phyloP scores from a whole-genome alignment of 2,888 invertebrate species.

The Dryococelus australis region DNA sequence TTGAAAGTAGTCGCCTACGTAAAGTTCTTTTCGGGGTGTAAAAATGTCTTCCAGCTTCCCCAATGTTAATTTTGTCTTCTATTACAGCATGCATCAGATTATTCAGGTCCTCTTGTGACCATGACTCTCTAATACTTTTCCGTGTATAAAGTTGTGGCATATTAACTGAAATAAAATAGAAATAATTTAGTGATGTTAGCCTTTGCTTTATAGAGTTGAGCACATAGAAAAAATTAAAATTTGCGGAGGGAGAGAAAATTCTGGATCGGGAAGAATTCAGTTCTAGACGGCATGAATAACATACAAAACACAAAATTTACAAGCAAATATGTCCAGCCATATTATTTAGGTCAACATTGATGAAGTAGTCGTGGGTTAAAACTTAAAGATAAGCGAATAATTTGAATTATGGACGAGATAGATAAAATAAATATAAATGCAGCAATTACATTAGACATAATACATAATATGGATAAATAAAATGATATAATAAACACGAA shows the following conservation, averaged over 20 bases:
- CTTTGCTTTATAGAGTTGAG: too few relatives aligned
- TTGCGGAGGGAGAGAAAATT: background rate
- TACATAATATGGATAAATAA: too few relatives aligned
- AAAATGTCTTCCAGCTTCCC: conserved; percentile 20
- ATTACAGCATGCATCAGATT: background rate
- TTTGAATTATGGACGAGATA: too few relatives aligned
- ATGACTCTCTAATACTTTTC: background rate
- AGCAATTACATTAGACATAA: too few relatives aligned
- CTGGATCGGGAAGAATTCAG: too few relatives aligned
- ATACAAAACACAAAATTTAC: too few relatives aligned
- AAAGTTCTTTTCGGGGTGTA: background rate
- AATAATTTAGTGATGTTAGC: background rate
- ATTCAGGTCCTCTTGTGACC: conserved; percentile 17
- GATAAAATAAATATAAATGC: too few relatives aligned
- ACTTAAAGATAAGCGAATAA: too few relatives aligned
- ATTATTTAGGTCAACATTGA: background rate
- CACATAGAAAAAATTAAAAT: background rate
- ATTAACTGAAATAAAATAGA: background rate
- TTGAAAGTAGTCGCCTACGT: conserved; percentile 22
- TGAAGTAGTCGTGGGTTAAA: too few relatives aligned
- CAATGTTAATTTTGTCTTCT: conserved; percentile 23
- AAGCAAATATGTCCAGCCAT: too few relatives aligned
- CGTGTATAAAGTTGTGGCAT: background rate
- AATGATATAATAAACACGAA: too few relatives aligned
- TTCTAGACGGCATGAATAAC: too few relatives aligned